Evolutionary conservation across 2,888 invertebrate genomes (phyloP).

Genomic region (Tupiocoris notatus): DNA sequence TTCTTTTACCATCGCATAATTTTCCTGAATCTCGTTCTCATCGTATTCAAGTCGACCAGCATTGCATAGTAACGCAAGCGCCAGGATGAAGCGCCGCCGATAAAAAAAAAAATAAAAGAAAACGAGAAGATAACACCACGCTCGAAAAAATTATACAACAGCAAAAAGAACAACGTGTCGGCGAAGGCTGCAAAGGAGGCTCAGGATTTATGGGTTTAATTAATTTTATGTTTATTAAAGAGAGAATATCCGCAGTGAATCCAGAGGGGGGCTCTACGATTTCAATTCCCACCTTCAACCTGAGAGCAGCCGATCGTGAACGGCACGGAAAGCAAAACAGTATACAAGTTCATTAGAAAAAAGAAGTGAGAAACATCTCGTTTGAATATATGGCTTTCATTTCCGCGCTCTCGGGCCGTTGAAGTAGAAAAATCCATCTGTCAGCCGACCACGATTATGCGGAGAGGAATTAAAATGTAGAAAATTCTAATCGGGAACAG

Average conservation of each 20-base stretch:
- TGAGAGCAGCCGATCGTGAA: slow-evolving; percentile 1
- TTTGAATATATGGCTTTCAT: slow-evolving; percentile 38
- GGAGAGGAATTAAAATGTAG: not conserved
- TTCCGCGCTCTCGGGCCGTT: slow-evolving; percentile 15
- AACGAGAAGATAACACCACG: too few species aligned
- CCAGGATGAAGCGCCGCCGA: not conserved
- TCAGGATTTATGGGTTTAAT: slow-evolving; percentile 42
- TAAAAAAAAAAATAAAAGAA: not conserved
- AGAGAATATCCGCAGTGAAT: slow-evolving; percentile 2
- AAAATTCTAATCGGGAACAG: not conserved
- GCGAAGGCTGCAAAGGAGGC: slow-evolving; percentile 23
- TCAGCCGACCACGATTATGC: not conserved
- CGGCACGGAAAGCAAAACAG: slow-evolving; percentile 6
- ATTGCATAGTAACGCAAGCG: not conserved
- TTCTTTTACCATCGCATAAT: too few species aligned
- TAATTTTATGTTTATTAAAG: slow-evolving; percentile 44
- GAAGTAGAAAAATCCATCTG: slow-evolving; percentile 9
- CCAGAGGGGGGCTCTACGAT: slow-evolving; percentile 14
- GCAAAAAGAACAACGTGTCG: slow-evolving; percentile 13
- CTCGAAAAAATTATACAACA: not conserved
- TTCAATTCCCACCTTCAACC: slow-evolving; percentile 28
- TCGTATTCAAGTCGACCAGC: too few species aligned
- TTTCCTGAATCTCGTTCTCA: too few species aligned
- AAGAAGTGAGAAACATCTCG: slow-evolving; percentile 12
- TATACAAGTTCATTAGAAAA: slow-evolving; percentile 38